Evolutionary conservation across 2,113 vertebrate genomes (phyloP).

Genomic region (Hepsetus odoe): DNA sequence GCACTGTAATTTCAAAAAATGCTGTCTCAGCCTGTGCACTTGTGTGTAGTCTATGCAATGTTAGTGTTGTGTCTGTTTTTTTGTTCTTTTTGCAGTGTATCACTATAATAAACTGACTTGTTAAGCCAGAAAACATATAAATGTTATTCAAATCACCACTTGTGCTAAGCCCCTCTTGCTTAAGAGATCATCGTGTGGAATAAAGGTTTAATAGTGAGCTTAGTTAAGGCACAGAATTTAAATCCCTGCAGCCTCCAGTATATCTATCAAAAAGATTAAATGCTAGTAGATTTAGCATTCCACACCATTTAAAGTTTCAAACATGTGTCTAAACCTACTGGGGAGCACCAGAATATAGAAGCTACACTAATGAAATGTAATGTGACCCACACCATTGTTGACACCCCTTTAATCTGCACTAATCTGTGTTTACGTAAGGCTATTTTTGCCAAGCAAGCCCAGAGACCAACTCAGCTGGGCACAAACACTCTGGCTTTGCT

Average conservation of each 20-base stretch:
- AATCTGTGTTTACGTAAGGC: conserved; percentile 68
- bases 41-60: conserved; percentile 32
- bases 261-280: background rate
- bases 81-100: background rate
- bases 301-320: background rate
- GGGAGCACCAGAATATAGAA: conserved; percentile 20
- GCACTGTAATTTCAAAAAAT: conserved; percentile 28
- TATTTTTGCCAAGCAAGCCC: conserved; percentile 51
- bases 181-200: conserved; percentile 11
- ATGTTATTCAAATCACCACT: conserved; percentile 16
- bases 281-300: background rate
- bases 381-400: conserved; percentile 48
- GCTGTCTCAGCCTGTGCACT: background rate
- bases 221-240: background rate
- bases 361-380: conserved; percentile 40
- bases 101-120: conserved; percentile 13
- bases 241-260: background rate
- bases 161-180: conserved; percentile 9
- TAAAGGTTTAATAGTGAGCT: conserved; percentile 16
- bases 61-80: background rate
- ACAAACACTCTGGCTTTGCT: conserved; percentile 11
- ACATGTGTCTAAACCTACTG: background rate
- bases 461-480: conserved; percentile 54
- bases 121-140: conserved; percentile 20
- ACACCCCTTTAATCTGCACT: conserved; percentile 57